These are phyloP conservation scores for Tonatia bakeri DNA, from an alignment of 2,113 vertebrate genomes.

Conservation along the genomic window DNA sequence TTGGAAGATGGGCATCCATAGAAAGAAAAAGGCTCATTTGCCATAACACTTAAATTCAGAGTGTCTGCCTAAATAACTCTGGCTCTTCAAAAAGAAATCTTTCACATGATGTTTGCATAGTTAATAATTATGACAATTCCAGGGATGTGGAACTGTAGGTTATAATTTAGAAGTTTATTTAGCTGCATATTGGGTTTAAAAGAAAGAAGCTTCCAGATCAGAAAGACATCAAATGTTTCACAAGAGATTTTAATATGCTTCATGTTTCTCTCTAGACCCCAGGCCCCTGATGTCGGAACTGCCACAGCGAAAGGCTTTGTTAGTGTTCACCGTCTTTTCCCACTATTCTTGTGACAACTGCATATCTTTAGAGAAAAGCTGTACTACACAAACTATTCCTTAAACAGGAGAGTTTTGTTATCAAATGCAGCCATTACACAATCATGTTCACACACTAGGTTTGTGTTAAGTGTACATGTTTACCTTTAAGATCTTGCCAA, in stretches of 20 bases:
- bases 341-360: background rate
- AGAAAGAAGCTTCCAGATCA: background rate
- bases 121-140: slow-evolving; percentile 1
- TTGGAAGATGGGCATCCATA: background rate
- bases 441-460: background rate
- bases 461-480: background rate
- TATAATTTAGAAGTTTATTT: slow-evolving; percentile 56
- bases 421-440: background rate
- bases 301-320: background rate
- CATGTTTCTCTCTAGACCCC: background rate
- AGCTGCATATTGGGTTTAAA: background rate
- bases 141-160: slow-evolving; percentile 21
- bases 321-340: background rate
- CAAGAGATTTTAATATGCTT: background rate
- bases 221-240: background rate
- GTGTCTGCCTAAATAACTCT: background rate
- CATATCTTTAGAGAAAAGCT: background rate
- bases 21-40: background rate
- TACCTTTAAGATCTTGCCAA: slow-evolving; percentile 25
- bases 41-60: slow-evolving; percentile 24
- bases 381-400: background rate
- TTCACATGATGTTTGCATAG: background rate
- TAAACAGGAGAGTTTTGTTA: slow-evolving; percentile 16
- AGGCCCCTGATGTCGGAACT: background rate
- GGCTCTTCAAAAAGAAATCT: slow-evolving; percentile 8